Conservation (phyloP, 2,113 vertebrate genomes). For the Periophthalmus modestus region DNA sequence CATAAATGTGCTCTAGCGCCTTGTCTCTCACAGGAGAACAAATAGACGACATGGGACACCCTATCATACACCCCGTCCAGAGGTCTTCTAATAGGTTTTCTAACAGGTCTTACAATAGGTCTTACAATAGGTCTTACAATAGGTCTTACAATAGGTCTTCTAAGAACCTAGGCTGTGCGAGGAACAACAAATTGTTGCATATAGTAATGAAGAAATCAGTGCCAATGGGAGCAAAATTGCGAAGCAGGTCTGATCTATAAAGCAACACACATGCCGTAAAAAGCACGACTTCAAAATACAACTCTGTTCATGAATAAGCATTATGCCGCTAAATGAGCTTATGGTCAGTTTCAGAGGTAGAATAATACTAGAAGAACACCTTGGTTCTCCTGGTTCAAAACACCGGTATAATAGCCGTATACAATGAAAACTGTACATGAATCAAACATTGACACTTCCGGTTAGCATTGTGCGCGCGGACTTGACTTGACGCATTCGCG, state of each 20-base stretch:
- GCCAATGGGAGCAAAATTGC: not conserved
- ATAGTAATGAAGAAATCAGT: not conserved
- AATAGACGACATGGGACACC: too few relatives aligned
- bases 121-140: too few relatives aligned
- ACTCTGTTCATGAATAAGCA: not conserved
- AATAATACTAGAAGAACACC: too few relatives aligned
- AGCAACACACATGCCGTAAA: not conserved
- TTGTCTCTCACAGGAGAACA: too few relatives aligned
- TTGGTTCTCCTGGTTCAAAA: too few relatives aligned
- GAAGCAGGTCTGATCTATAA: not conserved
- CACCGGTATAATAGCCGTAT: not conserved
- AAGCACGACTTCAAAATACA: not conserved
- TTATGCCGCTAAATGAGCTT: not conserved
- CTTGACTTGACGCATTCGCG: constrained; percentile 14
- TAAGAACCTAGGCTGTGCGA: too few relatives aligned
- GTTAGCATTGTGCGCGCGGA: fast-evolving
- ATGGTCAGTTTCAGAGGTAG: too few relatives aligned
- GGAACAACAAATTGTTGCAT: not conserved
- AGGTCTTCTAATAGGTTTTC: too few relatives aligned
- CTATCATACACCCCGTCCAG: too few relatives aligned
- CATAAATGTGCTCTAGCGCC: too few relatives aligned
- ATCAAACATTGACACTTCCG: constrained; percentile 22
- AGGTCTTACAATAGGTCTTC: too few relatives aligned
- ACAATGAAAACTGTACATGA: not conserved
- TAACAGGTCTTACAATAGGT: too few relatives aligned